A percentile compares a stretch with the other conserved stretches of the same genome.
These are phyloP conservation scores for Lineus longissimus DNA, from an alignment of 1,140 invertebrate genomes.

Conservation along the genomic window DNA sequence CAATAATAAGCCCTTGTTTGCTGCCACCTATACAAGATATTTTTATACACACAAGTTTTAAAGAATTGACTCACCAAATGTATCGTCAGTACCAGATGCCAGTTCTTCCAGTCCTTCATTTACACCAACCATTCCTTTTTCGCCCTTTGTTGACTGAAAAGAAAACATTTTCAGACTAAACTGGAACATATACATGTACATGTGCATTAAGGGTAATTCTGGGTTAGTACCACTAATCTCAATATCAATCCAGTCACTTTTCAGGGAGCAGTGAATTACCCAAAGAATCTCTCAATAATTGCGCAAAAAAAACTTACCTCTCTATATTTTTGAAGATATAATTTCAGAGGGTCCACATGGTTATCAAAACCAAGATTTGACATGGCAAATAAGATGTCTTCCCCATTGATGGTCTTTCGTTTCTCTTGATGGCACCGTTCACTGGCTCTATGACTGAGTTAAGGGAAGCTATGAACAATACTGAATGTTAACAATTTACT, in stretches of 20 bases:
- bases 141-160: slow-evolving; percentile 43
- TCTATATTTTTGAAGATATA: slow-evolving; percentile 95
- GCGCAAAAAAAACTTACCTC: slow-evolving; percentile 61
- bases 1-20: too few species aligned
- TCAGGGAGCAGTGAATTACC: too few species aligned
- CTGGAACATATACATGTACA: slow-evolving; percentile 8
- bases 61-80: neutral
- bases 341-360: slow-evolving; percentile 94
- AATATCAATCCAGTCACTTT: too few species aligned
- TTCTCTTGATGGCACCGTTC: slow-evolving; percentile 96
- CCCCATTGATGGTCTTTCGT: slow-evolving; percentile 96
- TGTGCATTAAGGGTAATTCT: too few species aligned
- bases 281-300: too few species aligned
- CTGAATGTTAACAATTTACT: neutral
- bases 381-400: slow-evolving; percentile 92
- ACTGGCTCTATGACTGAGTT: slow-evolving; percentile 64
- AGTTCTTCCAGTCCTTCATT: slow-evolving; percentile 29
- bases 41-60: neutral
- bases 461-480: slow-evolving; percentile 21
- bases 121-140: slow-evolving; percentile 29
- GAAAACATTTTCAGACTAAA: slow-evolving; percentile 9
- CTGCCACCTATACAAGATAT: too few species aligned
- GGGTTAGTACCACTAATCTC: too few species aligned
- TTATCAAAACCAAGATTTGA: slow-evolving; percentile 95
- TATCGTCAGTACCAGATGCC: neutral